Conservation (phyloP, 2,797 vertebrate genomes). For the Neosilurus hyrtlii region DNA sequence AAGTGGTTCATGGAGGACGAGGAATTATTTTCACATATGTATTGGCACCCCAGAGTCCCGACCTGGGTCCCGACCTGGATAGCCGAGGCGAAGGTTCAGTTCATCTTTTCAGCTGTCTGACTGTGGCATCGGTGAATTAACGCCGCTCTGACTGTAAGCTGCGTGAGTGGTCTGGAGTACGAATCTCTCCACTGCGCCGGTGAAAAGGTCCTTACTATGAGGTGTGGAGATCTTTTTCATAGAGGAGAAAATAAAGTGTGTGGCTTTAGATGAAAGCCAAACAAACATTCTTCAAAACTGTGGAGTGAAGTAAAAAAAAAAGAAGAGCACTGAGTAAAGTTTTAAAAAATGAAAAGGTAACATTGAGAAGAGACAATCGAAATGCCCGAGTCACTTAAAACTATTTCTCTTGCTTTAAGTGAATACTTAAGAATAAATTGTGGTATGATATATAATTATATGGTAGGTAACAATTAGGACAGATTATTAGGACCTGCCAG, state of each 20-base stretch:
- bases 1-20: too few species aligned
- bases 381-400: too few species aligned
- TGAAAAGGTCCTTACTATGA: slow-evolving; percentile 47
- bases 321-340: too few species aligned
- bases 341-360: not conserved
- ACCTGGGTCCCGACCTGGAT: too few species aligned
- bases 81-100: slow-evolving; percentile 44
- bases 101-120: slow-evolving; percentile 36
- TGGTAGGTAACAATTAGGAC: not conserved
- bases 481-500: not conserved
- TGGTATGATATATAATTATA: not conserved
- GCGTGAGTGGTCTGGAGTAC: not conserved
- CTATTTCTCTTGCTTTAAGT: not conserved
- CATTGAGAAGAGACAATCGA: not conserved
- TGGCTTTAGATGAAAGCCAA: slow-evolving; percentile 1
- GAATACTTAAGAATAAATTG: not conserved
- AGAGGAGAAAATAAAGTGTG: not conserved
- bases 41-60: too few species aligned
- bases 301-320: not conserved
- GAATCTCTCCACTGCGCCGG: slow-evolving; percentile 6
- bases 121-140: slow-evolving; percentile 48
- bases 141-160: not conserved
- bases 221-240: not conserved
- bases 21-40: too few species aligned
- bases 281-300: not conserved